Conservation (phyloP, 2,797 vertebrate species). For the Menidia menidia region DNA sequence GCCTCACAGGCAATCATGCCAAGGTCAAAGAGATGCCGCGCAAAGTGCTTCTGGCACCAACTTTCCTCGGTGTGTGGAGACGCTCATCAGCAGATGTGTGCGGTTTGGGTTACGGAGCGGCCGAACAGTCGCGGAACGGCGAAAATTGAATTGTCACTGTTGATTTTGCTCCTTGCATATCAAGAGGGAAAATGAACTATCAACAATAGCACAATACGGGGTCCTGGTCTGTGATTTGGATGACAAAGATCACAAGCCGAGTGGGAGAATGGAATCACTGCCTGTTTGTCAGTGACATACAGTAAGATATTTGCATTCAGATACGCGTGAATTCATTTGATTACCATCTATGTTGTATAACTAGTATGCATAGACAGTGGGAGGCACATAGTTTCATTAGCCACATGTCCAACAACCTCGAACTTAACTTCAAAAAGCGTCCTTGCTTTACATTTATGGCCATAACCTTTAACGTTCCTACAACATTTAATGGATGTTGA, state of each 20-base stretch:
- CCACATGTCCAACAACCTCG: not conserved
- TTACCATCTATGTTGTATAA: not conserved
- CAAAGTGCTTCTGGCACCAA: slow-evolving; percentile 79
- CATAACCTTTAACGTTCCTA: not conserved
- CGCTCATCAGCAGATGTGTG: slow-evolving; percentile 75
- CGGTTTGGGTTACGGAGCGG: slow-evolving; percentile 56
- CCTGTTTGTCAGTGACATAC: not conserved
- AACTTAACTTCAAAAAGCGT: not conserved
- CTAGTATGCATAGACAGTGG: not conserved
- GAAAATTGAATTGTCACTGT: slow-evolving; percentile 84
- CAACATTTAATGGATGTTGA: slow-evolving; percentile 32
- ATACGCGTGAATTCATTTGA: slow-evolving; percentile 13
- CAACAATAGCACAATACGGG: slow-evolving; percentile 67
- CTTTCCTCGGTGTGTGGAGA: slow-evolving; percentile 67
- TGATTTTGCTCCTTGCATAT: slow-evolving; percentile 75
- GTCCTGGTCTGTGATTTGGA: slow-evolving; percentile 44
- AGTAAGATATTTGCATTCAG: not conserved
- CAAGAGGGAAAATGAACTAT: slow-evolving; percentile 67
- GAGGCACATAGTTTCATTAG: not conserved
- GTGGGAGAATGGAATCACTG: slow-evolving; percentile 25
- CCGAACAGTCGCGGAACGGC: slow-evolving; percentile 55
- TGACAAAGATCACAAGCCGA: slow-evolving; percentile 37
- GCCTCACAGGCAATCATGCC: slow-evolving; percentile 82
- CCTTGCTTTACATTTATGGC: not conserved
- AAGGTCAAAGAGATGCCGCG: slow-evolving; percentile 83